Percentiles rank a stretch among this genome's conserved stretches.
Evolutionary conservation across 2,797 vertebrate genomes (phyloP).

Genomic region (Chelon auratus): DNA sequence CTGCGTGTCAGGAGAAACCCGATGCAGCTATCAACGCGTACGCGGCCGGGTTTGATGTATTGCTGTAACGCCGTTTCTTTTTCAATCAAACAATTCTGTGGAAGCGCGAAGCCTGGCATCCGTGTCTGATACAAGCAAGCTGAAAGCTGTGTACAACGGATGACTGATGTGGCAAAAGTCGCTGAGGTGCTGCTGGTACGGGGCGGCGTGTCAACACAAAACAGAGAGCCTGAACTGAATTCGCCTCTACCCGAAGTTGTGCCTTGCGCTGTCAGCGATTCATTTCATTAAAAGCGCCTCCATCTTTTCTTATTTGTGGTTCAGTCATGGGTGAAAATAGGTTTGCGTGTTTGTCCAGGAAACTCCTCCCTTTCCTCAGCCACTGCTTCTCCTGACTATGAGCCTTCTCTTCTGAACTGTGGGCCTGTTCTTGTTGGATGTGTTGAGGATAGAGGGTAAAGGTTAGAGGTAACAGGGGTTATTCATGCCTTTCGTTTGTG

Average conservation of each 20-base stretch:
- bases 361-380: constrained; percentile 52
- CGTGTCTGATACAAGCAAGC: not conserved
- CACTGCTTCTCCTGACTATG: constrained; percentile 30
- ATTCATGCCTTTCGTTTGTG: constrained; percentile 48
- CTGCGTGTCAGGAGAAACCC: too few species aligned
- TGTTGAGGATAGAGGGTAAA: constrained; percentile 54
- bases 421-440: constrained; percentile 46
- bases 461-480: constrained; percentile 65
- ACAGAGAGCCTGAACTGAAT: constrained; percentile 5
- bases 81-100: not conserved
- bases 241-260: not conserved
- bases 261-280: not conserved
- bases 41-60: too few species aligned
- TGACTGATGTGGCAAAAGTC: constrained; percentile 41
- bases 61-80: too few species aligned
- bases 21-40: too few species aligned
- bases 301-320: not conserved
- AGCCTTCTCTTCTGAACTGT: constrained; percentile 46
- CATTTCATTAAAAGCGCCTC: not conserved
- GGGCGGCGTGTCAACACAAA: constrained; percentile 29
- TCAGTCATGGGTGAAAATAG: constrained; percentile 11
- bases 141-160: constrained; percentile 5
- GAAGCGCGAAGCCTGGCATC: not conserved
- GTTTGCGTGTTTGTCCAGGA: constrained; percentile 27
- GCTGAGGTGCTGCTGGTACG: constrained; percentile 45